Percentiles rank a stretch among this genome's conserved stretches.
These are phyloP conservation scores for Lasioglossum malachurum DNA, from an alignment of 2,888 invertebrate species.

Conservation along the genomic window DNA sequence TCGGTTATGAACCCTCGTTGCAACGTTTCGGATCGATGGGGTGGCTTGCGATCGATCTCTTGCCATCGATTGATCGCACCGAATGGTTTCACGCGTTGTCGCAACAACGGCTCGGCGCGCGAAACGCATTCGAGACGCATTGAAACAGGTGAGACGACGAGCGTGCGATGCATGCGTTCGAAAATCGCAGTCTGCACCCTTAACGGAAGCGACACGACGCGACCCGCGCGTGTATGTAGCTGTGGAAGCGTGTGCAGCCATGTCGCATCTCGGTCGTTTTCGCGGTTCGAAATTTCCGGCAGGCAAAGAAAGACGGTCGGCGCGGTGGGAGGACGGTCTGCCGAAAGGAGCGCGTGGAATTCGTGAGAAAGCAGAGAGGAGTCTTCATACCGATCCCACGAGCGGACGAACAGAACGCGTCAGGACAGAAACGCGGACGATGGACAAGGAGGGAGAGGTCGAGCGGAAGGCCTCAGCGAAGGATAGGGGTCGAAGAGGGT, in stretches of 20 bases:
- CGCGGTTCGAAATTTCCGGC: conserved; percentile 18
- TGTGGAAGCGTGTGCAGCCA: background rate
- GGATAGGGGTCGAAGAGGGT: conserved; percentile 44
- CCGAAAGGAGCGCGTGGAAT: conserved; percentile 37
- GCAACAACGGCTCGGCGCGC: background rate
- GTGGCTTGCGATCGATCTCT: conserved; percentile 3
- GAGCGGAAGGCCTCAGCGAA: conserved; percentile 9
- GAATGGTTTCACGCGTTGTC: background rate
- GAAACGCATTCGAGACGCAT: background rate
- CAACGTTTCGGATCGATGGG: conserved; percentile 69
- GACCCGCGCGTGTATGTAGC: background rate
- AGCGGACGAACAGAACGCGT: conserved; percentile 18
- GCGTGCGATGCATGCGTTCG: background rate
- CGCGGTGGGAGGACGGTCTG: background rate
- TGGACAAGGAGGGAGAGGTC: conserved; percentile 16
- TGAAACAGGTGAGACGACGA: background rate
- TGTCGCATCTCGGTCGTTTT: background rate
- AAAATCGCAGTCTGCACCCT: background rate
- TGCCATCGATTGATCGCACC: conserved; percentile 49
- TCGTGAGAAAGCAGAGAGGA: conserved; percentile 49
- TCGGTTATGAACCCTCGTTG: conserved; percentile 77
- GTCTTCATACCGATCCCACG: conserved; percentile 50
- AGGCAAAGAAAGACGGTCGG: background rate
- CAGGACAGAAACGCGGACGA: conserved; percentile 29
- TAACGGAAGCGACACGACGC: background rate